These are phyloP conservation scores for Cyclura pinguis DNA, from an alignment of 2,797 vertebrate species.

Conservation along the genomic window DNA sequence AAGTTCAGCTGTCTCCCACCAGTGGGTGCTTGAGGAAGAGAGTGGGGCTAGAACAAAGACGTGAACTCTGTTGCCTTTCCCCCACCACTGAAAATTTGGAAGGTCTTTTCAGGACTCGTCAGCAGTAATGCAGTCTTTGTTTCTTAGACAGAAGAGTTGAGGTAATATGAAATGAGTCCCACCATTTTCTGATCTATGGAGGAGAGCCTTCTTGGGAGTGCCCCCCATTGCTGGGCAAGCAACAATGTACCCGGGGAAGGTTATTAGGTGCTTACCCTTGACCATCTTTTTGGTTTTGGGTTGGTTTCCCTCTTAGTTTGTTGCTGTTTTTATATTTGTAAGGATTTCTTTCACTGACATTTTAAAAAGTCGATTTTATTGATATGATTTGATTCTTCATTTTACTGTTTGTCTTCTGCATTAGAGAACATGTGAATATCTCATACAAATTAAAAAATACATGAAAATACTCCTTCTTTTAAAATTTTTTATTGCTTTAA, in stretches of 20 bases:
- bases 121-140: no score
- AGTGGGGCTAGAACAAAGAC: no score
- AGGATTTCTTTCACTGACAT: not conserved
- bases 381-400: not conserved
- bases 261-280: not conserved
- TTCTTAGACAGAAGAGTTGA: no score
- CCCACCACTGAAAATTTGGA: no score
- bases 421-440: not conserved
- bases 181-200: not conserved
- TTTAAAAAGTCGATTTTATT: not conserved
- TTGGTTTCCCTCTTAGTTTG: not conserved
- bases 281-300: not conserved
- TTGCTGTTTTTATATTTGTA: not conserved
- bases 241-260: not conserved
- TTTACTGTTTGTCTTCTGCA: not conserved
- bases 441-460: no score
- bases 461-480: not conserved
- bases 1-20: no score
- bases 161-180: no score
- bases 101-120: no score
- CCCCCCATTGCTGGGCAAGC: not conserved
- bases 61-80: no score
- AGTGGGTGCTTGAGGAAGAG: no score
- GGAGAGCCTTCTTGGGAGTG: not conserved
- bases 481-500: not conserved